Evolutionary conservation across 2,113 vertebrate species (phyloP).

Genomic region (Pterophyllum scalare): DNA sequence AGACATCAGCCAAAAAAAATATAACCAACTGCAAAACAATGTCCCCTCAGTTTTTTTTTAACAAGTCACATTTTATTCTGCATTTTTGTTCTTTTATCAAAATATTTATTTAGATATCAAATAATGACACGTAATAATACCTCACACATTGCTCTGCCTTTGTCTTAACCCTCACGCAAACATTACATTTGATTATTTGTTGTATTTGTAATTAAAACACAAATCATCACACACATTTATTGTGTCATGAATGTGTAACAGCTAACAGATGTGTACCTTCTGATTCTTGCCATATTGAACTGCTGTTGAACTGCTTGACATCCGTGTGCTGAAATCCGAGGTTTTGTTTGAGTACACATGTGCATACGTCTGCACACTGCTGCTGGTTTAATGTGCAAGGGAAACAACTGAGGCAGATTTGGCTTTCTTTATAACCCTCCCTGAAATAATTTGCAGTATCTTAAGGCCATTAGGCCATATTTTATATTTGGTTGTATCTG

Average conservation of each 20-base stretch:
- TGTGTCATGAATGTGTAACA: neutral
- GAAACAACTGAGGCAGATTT: neutral
- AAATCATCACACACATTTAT: neutral
- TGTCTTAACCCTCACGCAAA: neutral
- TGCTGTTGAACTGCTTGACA: too few species aligned
- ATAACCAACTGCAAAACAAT: constrained; percentile 21
- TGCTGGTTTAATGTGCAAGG: neutral
- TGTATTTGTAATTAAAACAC: neutral
- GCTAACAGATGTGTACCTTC: too few species aligned
- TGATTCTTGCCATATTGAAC: too few species aligned
- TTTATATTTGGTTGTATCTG: neutral
- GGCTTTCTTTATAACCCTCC: neutral
- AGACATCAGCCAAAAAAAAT: neutral
- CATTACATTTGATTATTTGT: neutral
- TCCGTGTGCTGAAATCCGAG: neutral
- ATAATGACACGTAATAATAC: neutral
- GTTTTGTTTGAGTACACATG: too few species aligned
- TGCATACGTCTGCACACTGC: too few species aligned
- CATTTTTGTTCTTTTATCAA: neutral
- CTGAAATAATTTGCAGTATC: neutral
- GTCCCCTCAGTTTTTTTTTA: neutral
- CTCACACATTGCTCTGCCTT: neutral
- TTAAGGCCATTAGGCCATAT: neutral
- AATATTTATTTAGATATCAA: neutral
- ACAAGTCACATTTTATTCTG: neutral